A percentile compares a stretch with the other conserved stretches of the same genome.
phyloP scores from a whole-genome alignment of 2,113 vertebrate genomes.

The Grallaria varia region DNA sequence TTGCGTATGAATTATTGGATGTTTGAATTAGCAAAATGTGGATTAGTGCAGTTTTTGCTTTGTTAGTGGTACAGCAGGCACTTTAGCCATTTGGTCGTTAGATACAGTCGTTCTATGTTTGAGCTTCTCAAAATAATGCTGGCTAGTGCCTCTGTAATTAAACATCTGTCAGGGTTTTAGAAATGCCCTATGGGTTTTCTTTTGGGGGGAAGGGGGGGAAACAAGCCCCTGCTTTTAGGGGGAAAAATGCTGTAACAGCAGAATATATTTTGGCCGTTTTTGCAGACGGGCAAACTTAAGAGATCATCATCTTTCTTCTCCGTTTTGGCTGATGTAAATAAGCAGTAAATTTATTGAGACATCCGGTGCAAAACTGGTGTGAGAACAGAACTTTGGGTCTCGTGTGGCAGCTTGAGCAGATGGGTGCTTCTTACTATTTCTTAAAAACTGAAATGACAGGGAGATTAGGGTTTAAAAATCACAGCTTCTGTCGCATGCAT shows the following conservation, averaged over 20 bases:
- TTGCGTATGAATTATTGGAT: slow-evolving; percentile 37
- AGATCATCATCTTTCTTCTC: slow-evolving; percentile 39
- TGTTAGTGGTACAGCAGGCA: neutral
- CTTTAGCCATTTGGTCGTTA: slow-evolving; percentile 35
- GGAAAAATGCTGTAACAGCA: neutral
- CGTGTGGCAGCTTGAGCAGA: slow-evolving; percentile 61
- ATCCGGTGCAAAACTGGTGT: slow-evolving; percentile 56
- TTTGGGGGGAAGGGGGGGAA: neutral
- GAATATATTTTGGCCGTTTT: neutral
- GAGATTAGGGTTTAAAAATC: slow-evolving; percentile 66
- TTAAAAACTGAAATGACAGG: slow-evolving; percentile 68
- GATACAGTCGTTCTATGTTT: slow-evolving; percentile 22
- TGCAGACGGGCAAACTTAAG: neutral
- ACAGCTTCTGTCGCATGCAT: slow-evolving; percentile 60
- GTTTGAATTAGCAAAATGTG: slow-evolving; percentile 33
- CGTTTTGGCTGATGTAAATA: slow-evolving; percentile 65
- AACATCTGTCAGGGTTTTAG: slow-evolving; percentile 56
- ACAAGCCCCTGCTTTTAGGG: neutral
- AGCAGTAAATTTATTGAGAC: slow-evolving; percentile 63
- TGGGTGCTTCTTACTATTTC: slow-evolving; percentile 61
- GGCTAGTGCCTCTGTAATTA: slow-evolving; percentile 50
- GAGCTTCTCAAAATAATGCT: slow-evolving; percentile 53
- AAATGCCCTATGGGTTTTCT: neutral
- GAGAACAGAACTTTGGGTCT: slow-evolving; percentile 68
- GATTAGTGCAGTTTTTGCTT: slow-evolving; percentile 46